phyloP scores from a whole-genome alignment of 2,113 vertebrate genomes.

The Euleptes europaea region DNA sequence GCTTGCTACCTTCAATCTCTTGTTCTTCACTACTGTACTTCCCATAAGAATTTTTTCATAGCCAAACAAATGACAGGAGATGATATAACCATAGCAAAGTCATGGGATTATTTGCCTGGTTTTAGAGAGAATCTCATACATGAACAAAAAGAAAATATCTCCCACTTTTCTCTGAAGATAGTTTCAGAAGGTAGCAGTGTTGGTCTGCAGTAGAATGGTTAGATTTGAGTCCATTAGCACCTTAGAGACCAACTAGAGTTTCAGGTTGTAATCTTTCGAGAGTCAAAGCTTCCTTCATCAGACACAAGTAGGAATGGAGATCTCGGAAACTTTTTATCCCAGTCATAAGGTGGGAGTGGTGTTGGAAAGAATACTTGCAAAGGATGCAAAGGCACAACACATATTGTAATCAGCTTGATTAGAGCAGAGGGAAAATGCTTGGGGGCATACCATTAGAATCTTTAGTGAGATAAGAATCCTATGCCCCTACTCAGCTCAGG shows the following conservation, averaged over 20 bases:
- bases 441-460: no score
- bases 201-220: no score
- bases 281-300: not conserved
- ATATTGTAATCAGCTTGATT: no score
- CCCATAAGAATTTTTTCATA: not conserved
- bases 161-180: not conserved
- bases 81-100: not conserved
- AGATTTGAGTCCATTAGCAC: no score
- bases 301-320: not conserved
- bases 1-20: not conserved
- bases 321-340: no score
- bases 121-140: not conserved
- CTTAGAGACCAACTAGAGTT: not conserved
- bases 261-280: not conserved
- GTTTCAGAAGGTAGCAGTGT: not conserved
- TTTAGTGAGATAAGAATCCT: no score
- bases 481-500: no score
- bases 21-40: not conserved
- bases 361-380: no score
- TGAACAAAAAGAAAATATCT: not conserved
- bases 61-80: constrained; percentile 6
- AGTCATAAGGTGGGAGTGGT: no score
- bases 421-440: no score
- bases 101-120: not conserved
- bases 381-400: no score